A percentile compares a stretch with the other conserved stretches of the same genome.
Evolutionary conservation across 2,888 invertebrate species (phyloP).

Genomic region (Caenorhabditis sp.): DNA sequence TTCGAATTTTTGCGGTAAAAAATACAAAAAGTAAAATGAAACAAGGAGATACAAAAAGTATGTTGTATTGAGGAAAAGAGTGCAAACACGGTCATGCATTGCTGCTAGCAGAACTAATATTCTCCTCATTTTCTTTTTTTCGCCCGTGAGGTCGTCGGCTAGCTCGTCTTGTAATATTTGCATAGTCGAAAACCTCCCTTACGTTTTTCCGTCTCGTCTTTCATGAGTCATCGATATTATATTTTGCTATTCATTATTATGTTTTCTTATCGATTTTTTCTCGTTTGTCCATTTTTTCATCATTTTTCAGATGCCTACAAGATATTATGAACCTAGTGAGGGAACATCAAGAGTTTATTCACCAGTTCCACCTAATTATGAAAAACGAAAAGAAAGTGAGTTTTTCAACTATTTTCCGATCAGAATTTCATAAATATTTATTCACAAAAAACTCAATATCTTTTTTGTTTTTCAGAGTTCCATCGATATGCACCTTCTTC

Average conservation of each 20-base stretch:
- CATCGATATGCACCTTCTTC: slow-evolving; percentile 5
- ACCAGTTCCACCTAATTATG: neutral
- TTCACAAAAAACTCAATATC: too few relatives aligned
- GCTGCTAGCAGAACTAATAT: neutral
- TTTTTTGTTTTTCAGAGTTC: neutral
- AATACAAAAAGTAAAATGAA: neutral
- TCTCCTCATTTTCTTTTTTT: neutral
- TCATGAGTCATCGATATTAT: slow-evolving; percentile 5
- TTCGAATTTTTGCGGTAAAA: too few relatives aligned
- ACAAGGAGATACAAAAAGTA: neutral
- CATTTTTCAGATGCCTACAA: neutral
- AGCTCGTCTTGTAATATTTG: slow-evolving; percentile 1
- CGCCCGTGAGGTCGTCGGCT: neutral
- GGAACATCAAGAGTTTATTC: slow-evolving; percentile 5
- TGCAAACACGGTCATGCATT: slow-evolving; percentile 1
- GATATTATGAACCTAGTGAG: neutral
- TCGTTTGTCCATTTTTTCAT: neutral
- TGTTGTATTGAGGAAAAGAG: neutral
- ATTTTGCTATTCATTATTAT: neutral
- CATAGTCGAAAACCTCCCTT: neutral
- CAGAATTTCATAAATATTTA: too few relatives aligned
- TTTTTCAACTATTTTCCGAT: too few relatives aligned
- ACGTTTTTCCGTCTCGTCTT: neutral
- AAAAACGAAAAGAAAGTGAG: neutral
- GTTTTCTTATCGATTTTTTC: neutral